Evolutionary conservation across 1,140 invertebrate species (phyloP), one percentile per base, ranked within the genome.

Genomic region (Saxidomus purpurata): DNA sequence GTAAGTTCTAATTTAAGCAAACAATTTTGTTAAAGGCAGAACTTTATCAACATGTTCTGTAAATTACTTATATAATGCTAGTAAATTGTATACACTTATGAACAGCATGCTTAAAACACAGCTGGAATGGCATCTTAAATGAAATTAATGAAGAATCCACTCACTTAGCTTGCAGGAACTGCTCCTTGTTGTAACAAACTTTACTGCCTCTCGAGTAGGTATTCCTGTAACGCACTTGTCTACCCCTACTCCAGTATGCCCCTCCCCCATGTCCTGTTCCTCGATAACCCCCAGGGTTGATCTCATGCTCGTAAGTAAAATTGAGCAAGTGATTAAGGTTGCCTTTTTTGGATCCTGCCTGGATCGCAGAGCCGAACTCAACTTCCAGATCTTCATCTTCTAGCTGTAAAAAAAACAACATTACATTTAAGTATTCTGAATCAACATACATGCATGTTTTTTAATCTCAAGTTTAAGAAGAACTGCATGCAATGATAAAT

Each of bases 151-250:
- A n/a, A 11, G 38, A 19, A 34, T 52, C 63, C 8, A 59, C 96
- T 96, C 97, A 99, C 98, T 99, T 99, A 49, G 98, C 98, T 96
- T 99, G 98, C 49, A 99, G 96, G 95, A 98, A 99, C 93, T 98
- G 97, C 95, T 99, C 98, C 95, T 98, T 98, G 95, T 98, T 98
- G 95, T 98, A 98, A 94, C 93, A 92, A 80, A 94, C 67, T 81
- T 82, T 81, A 28, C 36, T 36, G 38, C 36, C 28, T 36, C 87
- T 52, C 1, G 25, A 47, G 28, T 61, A 87, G 49, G 43, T 34
- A 31, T 52, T 77, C 15, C 76, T 80, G 36, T 86, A 80, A 4
- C 59, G 74, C 38, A 77, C 25, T 47, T 76, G 84, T 55, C 63
- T 47, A 69, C 90, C 36, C 47, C 79, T 90, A 36, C 91, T 82